Conservation (phyloP, 2,113 vertebrate species). For the Cynopterus brachyotis region DNA sequence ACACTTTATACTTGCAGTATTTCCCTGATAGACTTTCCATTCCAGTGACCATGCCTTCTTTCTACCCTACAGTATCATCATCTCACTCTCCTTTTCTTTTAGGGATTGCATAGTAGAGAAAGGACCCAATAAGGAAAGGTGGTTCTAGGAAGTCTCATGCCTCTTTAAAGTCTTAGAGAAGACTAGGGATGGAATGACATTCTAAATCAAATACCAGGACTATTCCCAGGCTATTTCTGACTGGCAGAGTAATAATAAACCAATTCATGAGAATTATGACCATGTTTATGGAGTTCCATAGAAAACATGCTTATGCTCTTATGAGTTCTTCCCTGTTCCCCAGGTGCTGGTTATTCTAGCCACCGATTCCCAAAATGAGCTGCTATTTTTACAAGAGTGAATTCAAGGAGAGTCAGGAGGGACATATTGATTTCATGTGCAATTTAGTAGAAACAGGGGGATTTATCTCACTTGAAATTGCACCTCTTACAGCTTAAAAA, state of each 20-base stretch:
- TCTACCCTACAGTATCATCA: background rate
- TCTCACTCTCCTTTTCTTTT: background rate
- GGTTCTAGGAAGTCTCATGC: background rate
- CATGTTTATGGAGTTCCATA: background rate
- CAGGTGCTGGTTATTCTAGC: background rate
- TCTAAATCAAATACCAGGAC: background rate
- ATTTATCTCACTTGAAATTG: constrained; percentile 7
- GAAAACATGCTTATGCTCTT: background rate
- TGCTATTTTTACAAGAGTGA: constrained; percentile 20
- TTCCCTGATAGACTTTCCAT: background rate
- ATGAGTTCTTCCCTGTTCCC: background rate
- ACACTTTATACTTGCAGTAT: background rate
- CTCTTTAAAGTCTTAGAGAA: background rate
- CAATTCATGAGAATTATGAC: background rate
- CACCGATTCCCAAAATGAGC: constrained; percentile 22
- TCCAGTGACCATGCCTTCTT: background rate
- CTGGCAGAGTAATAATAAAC: background rate
- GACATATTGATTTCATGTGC: background rate
- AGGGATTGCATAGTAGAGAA: background rate
- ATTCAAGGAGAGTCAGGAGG: constrained; percentile 2
- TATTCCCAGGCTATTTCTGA: background rate
- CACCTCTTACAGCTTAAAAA: background rate
- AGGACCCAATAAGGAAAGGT: background rate
- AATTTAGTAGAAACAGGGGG: constrained; percentile 28
- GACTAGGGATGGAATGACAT: background rate